Percentiles rank a stretch among this genome's conserved stretches.
Conservation (phyloP, 2,888 invertebrate genomes). For the Tachina grossa region DNA sequence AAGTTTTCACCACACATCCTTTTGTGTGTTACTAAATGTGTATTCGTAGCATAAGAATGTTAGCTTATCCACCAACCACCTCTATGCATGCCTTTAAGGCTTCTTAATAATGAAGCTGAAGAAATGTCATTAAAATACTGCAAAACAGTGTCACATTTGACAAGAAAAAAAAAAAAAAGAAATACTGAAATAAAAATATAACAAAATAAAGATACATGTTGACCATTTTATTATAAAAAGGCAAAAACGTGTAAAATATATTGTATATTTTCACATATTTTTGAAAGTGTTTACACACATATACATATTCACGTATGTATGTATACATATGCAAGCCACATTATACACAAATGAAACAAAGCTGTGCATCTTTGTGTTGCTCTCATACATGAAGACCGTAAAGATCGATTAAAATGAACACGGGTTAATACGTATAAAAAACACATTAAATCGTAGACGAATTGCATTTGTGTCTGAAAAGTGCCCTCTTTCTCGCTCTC, state of each 20-base stretch:
- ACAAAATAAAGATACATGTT: constrained; percentile 16
- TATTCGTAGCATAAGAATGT: neutral
- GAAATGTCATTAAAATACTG: constrained; percentile 7
- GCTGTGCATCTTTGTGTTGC: neutral
- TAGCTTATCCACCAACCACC: constrained; percentile 10
- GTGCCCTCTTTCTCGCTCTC: too few relatives aligned
- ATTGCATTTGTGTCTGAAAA: too few relatives aligned
- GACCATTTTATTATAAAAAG: constrained; percentile 50
- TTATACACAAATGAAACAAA: neutral
- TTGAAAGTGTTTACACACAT: neutral
- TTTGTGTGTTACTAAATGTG: neutral
- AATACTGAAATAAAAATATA: neutral
- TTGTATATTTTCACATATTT: neutral
- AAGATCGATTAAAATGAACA: too few relatives aligned
- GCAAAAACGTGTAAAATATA: constrained; percentile 11
- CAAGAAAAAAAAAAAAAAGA: too few relatives aligned
- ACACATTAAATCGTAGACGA: too few relatives aligned
- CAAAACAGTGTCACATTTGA: neutral
- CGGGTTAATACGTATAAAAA: too few relatives aligned
- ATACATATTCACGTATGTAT: neutral
- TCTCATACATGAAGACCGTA: neutral
- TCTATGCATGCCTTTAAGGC: constrained; percentile 53
- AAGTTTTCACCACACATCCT: neutral
- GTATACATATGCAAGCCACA: neutral
- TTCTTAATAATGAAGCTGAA: neutral